Base-by-base conservation (phyloP, 2,113 vertebrate genomes). In the Ameiurus melas region DNA sequence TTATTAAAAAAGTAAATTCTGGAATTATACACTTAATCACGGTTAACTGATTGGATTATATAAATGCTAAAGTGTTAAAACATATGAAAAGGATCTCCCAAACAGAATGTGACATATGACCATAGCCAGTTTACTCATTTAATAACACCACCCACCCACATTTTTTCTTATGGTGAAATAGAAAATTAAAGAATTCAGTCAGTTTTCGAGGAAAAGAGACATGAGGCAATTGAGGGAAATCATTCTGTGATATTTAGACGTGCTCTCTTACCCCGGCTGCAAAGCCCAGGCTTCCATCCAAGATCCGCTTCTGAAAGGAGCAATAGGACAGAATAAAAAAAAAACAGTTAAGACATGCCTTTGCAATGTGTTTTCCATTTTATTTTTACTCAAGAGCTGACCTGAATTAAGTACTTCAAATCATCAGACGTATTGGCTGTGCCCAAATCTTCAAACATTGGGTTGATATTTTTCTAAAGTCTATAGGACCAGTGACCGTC, bases 231-330 rank as follows among this genome's bases (percentile, higher is more conserved):
- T 14, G 71, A 81, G 75, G 2, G 47, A 77, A 33, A 86, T 83
- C n/a, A 83, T 20, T 57, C 0, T 14, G 66, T 66, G 43, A 51
- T 51, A 51, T 82, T 80, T 22, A 79, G 58, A 75, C 13, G 68
- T 39, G 9, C 30, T 68, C 66, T 95, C 95, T 98, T 88, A 99
- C 98, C 97, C 98, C 98, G 0, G 98, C 98, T 0, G 98, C 98
- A 39, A 99, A 99, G 86, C 98, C 98, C 77, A 99, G 94, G 93
- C 98, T 99, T 86, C 98, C 98, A 93, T 99, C 98, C 60, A 99
- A 93, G 89, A 99, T 95, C 87, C 94, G 94, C 91, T 97, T 98
- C 98, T 99, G 93, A 62, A 95, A 92, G 89, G 47, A 91, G 36
- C 16, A 91, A 89, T 6, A 81, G 20, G 33, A 64, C 27, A 89